phyloP scores from a whole-genome alignment of 2,797 vertebrate genomes.

The Danio tinwini region DNA sequence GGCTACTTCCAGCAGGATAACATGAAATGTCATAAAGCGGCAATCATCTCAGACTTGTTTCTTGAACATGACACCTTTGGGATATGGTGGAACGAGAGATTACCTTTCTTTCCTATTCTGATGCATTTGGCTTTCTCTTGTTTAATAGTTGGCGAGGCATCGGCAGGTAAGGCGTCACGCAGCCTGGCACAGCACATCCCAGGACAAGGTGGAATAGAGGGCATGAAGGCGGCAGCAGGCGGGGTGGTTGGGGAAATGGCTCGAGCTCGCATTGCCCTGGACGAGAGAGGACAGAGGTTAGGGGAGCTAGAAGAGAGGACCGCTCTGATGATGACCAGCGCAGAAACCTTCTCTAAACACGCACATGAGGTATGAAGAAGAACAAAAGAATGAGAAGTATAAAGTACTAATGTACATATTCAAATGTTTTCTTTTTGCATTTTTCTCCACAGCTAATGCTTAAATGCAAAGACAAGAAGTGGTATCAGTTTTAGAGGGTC shows the following conservation, averaged over 20 bases:
- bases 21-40: too few relatives aligned
- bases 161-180: conserved; percentile 92
- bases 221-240: conserved; percentile 88
- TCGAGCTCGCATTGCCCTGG: conserved; percentile 90
- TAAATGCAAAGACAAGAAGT: conserved; percentile 99
- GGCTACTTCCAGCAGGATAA: too few relatives aligned
- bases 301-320: conserved; percentile 96
- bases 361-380: conserved; percentile 87
- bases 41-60: too few relatives aligned
- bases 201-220: conserved; percentile 88
- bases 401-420: background rate
- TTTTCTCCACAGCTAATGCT: conserved; percentile 89
- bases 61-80: too few relatives aligned
- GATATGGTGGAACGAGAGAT: too few relatives aligned
- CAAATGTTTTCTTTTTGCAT: background rate
- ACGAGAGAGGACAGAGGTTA: conserved; percentile 94
- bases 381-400: background rate
- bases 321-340: conserved; percentile 94
- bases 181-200: conserved; percentile 97
- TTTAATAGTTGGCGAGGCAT: conserved; percentile 89
- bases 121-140: background rate
- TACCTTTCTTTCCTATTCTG: too few relatives aligned
- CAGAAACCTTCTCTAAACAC: conserved; percentile 94
- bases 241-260: conserved; percentile 92
- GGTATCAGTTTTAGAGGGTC: conserved; percentile 94